Base-by-base conservation (phyloP, 30 jellyfish, hydroid and myxozoan species). In the Nemopilema nomurai region DNA sequence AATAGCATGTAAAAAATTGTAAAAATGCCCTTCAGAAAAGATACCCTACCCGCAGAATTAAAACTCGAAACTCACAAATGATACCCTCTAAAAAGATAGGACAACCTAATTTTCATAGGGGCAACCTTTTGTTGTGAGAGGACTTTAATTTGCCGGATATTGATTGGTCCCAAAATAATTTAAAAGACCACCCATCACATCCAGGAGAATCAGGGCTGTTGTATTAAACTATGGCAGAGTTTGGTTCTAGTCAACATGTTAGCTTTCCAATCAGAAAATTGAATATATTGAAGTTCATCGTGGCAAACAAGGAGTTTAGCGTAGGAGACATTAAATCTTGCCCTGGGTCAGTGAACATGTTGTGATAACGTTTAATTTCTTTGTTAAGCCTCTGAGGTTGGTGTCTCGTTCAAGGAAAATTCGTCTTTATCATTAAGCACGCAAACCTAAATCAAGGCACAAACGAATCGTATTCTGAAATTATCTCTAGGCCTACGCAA, bases 321-420 rank as follows among this genome's bases (percentile, higher is more conserved):
- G 87, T 77, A 53, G 87, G 87, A 77, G 87, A 77, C 71, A 64
- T 77, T 33, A 77, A 62, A 77, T 52, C 87, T 75, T 75, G 85
- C 67, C 85, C 85, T 77, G 75, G 87, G 87, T 77, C 76, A 77
- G 76, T 57, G 87, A 77, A 50, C 87, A 77, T 53, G 87, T 50
- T 77, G 52, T 77, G 87, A 77, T 62, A 77, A 51, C 52, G 64
- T 77, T 77, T 77, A 77, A 77, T 77, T 77, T 77, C 13, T 77
- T 51, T 77, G 87, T 53, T 77, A 77, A 77, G 29, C 76, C 87
- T 28, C 63, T 50, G 72, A 77, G 87, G 87, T 77, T 62, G 71
- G 75, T 77, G 49, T 77, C 87, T 16, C 63, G 87, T 16, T 53
- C 76, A 53, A 75, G 85, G 49, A 75, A 75, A 75, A 77, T 77